Evolutionary conservation across 2,888 invertebrate genomes (phyloP), one percentile per base, ranked within the genome.

Genomic region (Plagodis pulveraria): DNA sequence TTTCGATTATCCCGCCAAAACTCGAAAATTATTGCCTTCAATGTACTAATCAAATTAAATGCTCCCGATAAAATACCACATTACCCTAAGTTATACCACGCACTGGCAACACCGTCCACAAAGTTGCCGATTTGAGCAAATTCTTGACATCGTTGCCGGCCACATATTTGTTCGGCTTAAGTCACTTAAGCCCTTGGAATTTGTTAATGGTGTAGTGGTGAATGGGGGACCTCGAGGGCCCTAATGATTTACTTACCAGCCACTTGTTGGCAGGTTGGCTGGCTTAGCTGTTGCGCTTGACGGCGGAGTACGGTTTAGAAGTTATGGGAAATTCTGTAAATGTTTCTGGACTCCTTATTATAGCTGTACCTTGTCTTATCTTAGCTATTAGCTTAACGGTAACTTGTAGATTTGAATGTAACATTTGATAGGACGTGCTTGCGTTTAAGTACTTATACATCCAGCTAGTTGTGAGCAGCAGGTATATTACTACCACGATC

Each of bases 101-200:
- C 44, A 1, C 36, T 52, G 44, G 52, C 34, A 40, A 53, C 53
- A 53, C 53, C 22, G 35, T 36, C 32, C 76, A 84, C 80, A 81
- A 83, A 87, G 82, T 80, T 73, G 78, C 75, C 79, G 80, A 81
- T 77, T 83, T 81, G 77, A 81, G 84, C 80, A 85, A 89, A 91
- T 90, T 88, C 89, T 86, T 87, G 84, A 83, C 87, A 86, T 85
- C 80, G 80, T 77, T 34, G 46, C 52, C 38, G 56, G 33, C 78
- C 79, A 83, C 84, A 83, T 86, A 84, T 84, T 85, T 86, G 78
- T 70, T 73, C 73, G 68, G 70, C 48, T 49, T 54, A 51, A 47
- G 42, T 55, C 50, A 34, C 58, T 45, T 50, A 50, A 62, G 22
- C 22, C 53, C 62, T 61, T 58, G 74, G 71, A 73, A 77, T 76